Percentiles rank a stretch among this genome's conserved stretches.
These are phyloP conservation scores for Cydia strobilella DNA, from an alignment of 1,140 invertebrate species.

Conservation along the genomic window DNA sequence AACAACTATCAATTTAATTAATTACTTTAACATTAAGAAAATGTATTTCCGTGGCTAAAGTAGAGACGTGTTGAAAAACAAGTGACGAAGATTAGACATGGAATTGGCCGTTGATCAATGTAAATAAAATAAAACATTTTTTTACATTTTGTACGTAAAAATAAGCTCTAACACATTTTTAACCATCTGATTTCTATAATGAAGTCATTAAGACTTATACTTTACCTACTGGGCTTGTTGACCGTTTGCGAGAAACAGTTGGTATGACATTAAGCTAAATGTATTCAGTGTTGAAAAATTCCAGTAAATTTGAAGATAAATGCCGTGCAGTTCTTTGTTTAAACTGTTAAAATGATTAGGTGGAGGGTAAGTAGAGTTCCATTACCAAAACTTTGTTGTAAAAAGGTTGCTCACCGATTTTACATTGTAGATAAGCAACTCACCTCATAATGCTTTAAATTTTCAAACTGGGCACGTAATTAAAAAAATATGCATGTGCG, in stretches of 20 bases:
- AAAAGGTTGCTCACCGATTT: slow-evolving; percentile 21
- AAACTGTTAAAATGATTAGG: slow-evolving; percentile 13
- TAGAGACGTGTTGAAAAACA: background rate
- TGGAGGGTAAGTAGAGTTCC: background rate
- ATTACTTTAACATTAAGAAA: background rate
- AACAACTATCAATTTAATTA: background rate
- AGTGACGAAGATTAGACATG: too few species aligned
- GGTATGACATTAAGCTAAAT: background rate
- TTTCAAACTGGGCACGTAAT: slow-evolving; percentile 21
- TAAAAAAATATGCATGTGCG: slow-evolving; percentile 42
- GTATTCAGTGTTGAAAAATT: slow-evolving; percentile 8
- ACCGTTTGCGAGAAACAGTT: slow-evolving; percentile 8
- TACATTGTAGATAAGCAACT: slow-evolving; percentile 26
- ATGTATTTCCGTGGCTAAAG: background rate
- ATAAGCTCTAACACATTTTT: too few species aligned
- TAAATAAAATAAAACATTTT: too few species aligned
- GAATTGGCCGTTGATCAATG: too few species aligned
- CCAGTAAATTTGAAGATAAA: slow-evolving; percentile 20
- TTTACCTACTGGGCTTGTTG: background rate
- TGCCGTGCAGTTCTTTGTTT: slow-evolving; percentile 19
- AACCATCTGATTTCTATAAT: too few species aligned
- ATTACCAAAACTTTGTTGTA: slow-evolving; percentile 19
- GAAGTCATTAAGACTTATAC: too few species aligned
- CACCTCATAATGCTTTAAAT: slow-evolving; percentile 15
- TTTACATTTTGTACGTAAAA: too few species aligned